Evolutionary conservation across 2,888 invertebrate species (phyloP), one percentile per base, ranked within the genome.

Genomic region (Cyaniris semiargus): DNA sequence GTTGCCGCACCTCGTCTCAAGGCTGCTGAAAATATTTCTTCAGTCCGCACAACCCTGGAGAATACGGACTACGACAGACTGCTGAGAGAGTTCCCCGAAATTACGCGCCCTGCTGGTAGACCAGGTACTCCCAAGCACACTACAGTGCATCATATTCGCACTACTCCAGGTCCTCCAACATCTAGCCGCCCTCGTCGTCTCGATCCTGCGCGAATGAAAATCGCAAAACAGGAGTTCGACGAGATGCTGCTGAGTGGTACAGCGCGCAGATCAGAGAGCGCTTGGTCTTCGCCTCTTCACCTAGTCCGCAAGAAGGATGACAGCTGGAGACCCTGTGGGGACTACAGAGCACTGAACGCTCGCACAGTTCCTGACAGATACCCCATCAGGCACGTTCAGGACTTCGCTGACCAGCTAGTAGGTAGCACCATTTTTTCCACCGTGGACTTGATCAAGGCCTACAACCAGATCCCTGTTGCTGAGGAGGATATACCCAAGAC

Each of bases 361-460:
- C 27, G 27, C 27, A 27, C 27, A 27, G 27, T 27, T 27, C 27
- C 27, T 27, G 27, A 53, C 66, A 70, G 76, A 21, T 76, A 78
- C 44, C 76, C 78, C 6, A 85, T 83, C 7, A 71, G 77, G n/a
- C 76, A 79, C 78, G 76, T 83, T 48, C 78, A 81, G n/a, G 77
- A 83, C 72, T 78, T 78, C 72, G 13, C 80, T 1, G 77, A 78
- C 38, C 77, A 70, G 2, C 15, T 81, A 0, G 75, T 79, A 60
- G 82, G 80, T 31, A 78, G 79, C 23, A 80, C 27, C 44, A 74
- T 79, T 0, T 81, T 78, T 21, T 77, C 76, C 6, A 79, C 74
- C 7, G 78, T 81, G 8, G 81, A 80, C 34, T 53, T 84, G 8
- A 80, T 79, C 1, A 81, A 82, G 76, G 89, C 87, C 0, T 93